A percentile compares a stretch with the other conserved stretches of the same genome.
phyloP scores from a whole-genome alignment of 35 echinoderm and acorn worm genomes.

The Ptychodera flava region DNA sequence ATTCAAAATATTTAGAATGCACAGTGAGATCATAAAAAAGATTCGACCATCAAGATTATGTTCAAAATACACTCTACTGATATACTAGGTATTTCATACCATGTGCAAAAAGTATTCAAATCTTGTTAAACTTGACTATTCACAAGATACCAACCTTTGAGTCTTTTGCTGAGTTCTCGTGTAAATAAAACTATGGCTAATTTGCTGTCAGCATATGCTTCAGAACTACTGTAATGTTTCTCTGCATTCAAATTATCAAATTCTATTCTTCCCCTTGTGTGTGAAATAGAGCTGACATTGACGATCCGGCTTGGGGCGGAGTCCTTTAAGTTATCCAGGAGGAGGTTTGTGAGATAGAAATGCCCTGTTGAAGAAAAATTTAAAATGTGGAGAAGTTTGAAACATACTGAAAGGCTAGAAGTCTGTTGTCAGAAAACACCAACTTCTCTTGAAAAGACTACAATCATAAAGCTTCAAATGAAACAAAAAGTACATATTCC shows the following conservation, averaged over 20 bases:
- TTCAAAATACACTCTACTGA: too few relatives aligned
- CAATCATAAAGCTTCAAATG: too few relatives aligned
- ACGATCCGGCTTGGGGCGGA: conserved; percentile 77
- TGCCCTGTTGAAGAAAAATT: conserved; percentile 54
- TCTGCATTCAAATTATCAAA: conserved; percentile 81
- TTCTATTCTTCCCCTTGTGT: conserved; percentile 62
- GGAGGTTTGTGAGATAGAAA: conserved; percentile 82
- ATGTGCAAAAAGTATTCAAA: too few relatives aligned
- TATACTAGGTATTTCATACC: too few relatives aligned
- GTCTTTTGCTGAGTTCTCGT: conserved; percentile 59
- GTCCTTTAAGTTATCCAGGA: conserved; percentile 65
- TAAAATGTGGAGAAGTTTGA: background rate
- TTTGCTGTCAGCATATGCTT: conserved; percentile 84
- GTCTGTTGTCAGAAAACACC: too few relatives aligned
- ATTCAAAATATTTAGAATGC: too few relatives aligned
- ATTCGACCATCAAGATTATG: too few relatives aligned
- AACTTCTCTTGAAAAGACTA: too few relatives aligned
- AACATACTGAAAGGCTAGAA: too few relatives aligned
- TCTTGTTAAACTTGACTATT: too few relatives aligned
- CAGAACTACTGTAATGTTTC: conserved; percentile 52
- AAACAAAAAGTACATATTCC: too few relatives aligned
- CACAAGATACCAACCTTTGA: conserved; percentile 72
- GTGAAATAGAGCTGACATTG: conserved; percentile 63
- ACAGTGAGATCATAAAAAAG: too few relatives aligned
- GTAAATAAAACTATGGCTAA: conserved; percentile 85